phyloP scores from a whole-genome alignment of 2,888 invertebrate genomes.

The Xestia c-nigrum region DNA sequence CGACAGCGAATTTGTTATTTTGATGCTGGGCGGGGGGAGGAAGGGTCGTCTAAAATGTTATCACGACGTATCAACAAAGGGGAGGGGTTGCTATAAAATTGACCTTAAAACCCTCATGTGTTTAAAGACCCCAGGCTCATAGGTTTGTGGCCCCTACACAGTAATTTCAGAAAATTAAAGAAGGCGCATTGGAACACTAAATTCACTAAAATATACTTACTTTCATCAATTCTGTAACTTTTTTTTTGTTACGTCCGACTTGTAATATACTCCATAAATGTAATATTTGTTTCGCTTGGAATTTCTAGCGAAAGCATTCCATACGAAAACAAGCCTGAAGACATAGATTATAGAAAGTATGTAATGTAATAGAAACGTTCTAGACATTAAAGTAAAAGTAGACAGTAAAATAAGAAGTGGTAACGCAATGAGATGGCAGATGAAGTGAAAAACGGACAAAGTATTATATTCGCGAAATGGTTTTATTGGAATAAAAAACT shows the following conservation, averaged over 20 bases:
- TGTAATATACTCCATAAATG: conserved; percentile 15
- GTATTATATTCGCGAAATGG: not conserved
- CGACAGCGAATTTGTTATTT: too few relatives aligned
- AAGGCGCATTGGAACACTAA: too few relatives aligned
- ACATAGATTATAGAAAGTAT: conserved; percentile 61
- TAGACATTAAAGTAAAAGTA: conserved; percentile 53
- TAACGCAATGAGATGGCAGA: conserved; percentile 29
- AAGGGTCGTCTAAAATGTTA: too few relatives aligned
- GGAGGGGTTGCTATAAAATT: too few relatives aligned
- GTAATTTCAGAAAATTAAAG: too few relatives aligned
- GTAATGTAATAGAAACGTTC: conserved; percentile 50
- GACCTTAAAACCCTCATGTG: too few relatives aligned
- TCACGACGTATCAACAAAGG: too few relatives aligned
- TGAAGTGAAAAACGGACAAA: conserved; percentile 23
- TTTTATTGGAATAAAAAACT: not conserved
- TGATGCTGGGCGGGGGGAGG: too few relatives aligned
- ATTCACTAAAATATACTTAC: conserved; percentile 15
- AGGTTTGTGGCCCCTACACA: too few relatives aligned
- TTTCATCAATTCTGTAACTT: conserved; percentile 15
- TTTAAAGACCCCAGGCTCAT: too few relatives aligned
- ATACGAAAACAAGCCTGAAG: conserved; percentile 57
- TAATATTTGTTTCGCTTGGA: conserved; percentile 38
- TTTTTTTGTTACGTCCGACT: conserved; percentile 40
- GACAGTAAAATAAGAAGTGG: conserved; percentile 47
- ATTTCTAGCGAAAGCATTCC: conserved; percentile 54